A percentile compares a stretch with the other conserved stretches of the same genome.
Evolutionary conservation across 1,140 invertebrate species (phyloP).

Genomic region (Calliphora vicina): DNA sequence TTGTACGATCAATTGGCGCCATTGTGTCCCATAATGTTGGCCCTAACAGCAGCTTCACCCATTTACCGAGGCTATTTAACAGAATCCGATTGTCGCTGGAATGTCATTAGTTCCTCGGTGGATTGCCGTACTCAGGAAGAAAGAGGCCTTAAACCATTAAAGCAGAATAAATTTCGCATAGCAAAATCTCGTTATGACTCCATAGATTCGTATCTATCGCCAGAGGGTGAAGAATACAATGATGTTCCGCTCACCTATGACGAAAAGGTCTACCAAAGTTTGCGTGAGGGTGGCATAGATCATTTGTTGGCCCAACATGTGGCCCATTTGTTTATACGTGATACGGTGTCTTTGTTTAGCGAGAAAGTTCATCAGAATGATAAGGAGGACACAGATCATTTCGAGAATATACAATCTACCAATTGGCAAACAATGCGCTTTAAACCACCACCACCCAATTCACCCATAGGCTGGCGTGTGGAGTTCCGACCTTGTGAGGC

Average conservation of each 20-base stretch:
- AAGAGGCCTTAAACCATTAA: conserved; percentile 80
- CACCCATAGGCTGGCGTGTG: conserved; percentile 97
- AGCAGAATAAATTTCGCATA: conserved; percentile 84
- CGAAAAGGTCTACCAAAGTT: conserved; percentile 76
- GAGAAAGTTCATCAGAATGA: conserved; percentile 97
- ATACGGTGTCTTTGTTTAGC: conserved; percentile 94
- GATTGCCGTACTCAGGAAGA: conserved; percentile 97
- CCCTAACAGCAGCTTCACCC: conserved; percentile 95
- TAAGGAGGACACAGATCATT: conserved; percentile 94
- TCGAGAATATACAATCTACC: conserved; percentile 99
- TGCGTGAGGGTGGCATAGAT: conserved; percentile 89
- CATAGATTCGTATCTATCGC: conserved; percentile 95
- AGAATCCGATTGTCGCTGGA: conserved; percentile 97
- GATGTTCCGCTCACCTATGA: conserved; percentile 81
- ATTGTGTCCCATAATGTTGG: conserved; percentile 96
- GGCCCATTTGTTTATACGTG: conserved; percentile 98
- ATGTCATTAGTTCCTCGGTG: conserved; percentile 90
- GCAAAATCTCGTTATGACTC: conserved; percentile 97
- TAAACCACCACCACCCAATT: conserved; percentile 95
- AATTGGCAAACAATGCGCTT: conserved; percentile 99
- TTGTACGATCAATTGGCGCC: conserved; percentile 98
- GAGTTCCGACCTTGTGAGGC: conserved; percentile 99
- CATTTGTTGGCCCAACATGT: conserved; percentile 91
- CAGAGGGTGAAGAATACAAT: conserved; percentile 71
- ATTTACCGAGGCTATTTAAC: conserved; percentile 92